These are phyloP conservation scores for Cnemophilus loriae DNA, from an alignment of 2,113 vertebrate species.

Conservation along the genomic window DNA sequence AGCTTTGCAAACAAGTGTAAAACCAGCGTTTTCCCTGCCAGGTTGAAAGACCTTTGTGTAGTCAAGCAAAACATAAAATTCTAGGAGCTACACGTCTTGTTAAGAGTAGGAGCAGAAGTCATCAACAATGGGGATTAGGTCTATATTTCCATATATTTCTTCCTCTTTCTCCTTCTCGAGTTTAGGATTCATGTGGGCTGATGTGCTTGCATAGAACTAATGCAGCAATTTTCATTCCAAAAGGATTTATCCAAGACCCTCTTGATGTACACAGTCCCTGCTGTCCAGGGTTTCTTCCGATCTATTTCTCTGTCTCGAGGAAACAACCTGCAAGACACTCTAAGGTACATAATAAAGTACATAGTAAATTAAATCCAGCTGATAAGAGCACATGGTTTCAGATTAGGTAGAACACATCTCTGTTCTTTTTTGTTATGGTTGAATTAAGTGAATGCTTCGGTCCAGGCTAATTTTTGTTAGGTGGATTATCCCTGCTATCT, in stretches of 20 bases:
- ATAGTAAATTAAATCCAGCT: neutral
- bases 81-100: neutral
- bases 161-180: neutral
- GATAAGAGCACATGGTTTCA: neutral
- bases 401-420: neutral
- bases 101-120: neutral
- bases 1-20: neutral
- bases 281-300: slow-evolving; percentile 96
- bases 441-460: neutral
- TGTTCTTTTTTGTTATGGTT: neutral
- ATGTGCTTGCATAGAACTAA: neutral
- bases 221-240: slow-evolving; percentile 6
- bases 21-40: neutral
- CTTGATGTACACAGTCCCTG: slow-evolving; percentile 94
- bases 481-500: neutral
- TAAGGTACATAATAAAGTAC: slow-evolving; percentile 76
- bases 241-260: slow-evolving; percentile 96
- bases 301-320: slow-evolving; percentile 96
- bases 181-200: neutral
- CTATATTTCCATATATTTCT: neutral
- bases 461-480: neutral
- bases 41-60: neutral
- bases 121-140: neutral
- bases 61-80: neutral
- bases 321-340: slow-evolving; percentile 96